Conservation (phyloP, 2,888 invertebrate species). For the Oscheius sp. region DNA sequence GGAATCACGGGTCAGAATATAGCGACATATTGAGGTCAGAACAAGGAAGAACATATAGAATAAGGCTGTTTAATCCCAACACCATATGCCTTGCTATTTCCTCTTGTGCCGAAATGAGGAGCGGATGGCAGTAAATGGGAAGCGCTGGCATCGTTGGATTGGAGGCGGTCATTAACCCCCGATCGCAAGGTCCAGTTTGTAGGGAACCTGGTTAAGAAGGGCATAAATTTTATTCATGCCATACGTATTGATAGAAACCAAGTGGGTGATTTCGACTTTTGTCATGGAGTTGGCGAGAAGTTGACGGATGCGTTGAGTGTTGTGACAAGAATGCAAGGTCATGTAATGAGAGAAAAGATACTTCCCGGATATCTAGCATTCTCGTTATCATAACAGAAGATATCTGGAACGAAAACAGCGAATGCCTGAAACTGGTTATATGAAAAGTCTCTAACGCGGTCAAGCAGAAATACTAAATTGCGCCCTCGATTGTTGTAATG, state of each 20-base stretch:
- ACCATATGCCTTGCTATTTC: slow-evolving; percentile 18
- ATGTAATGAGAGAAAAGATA: slow-evolving; percentile 3
- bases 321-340: slow-evolving; percentile 22
- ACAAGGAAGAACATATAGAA: not conserved
- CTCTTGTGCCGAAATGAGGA: slow-evolving; percentile 5
- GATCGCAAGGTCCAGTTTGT: too few species aligned
- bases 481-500: not conserved
- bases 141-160: slow-evolving; percentile 24
- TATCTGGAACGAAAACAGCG: slow-evolving; percentile 4
- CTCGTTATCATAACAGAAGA: slow-evolving; percentile 12
- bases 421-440: not conserved
- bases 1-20: not conserved
- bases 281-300: slow-evolving; percentile 11
- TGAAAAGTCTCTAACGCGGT: not conserved
- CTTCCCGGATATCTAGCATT: not conserved
- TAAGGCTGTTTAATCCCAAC: not conserved
- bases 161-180: slow-evolving; percentile 27
- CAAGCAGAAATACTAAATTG: slow-evolving; percentile 8
- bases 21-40: not conserved
- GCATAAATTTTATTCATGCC: slow-evolving; percentile 11
- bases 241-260: slow-evolving; percentile 15
- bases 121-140: slow-evolving; percentile 18
- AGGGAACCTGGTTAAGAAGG: slow-evolving; percentile 25
- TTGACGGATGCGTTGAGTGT: slow-evolving; percentile 22
- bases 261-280: not conserved